Conservation (phyloP, 1,140 invertebrate species). For the Lerema accius region DNA sequence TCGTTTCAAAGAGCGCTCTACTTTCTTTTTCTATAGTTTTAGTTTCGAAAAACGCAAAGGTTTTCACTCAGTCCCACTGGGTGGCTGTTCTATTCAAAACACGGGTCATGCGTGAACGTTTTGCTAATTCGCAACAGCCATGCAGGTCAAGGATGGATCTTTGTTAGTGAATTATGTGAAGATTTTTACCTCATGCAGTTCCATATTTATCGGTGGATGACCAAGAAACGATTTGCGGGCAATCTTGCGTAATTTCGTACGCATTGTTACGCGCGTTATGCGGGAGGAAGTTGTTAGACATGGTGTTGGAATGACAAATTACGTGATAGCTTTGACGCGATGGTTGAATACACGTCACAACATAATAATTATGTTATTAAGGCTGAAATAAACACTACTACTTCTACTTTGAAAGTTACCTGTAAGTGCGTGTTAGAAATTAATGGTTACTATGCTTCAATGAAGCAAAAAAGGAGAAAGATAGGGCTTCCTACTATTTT, state of each 20-base stretch:
- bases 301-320: slow-evolving; percentile 10
- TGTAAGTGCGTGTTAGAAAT: too few species aligned
- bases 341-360: background rate
- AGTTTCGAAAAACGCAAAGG: slow-evolving; percentile 39
- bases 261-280: slow-evolving; percentile 22
- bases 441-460: too few species aligned
- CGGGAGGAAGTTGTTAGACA: slow-evolving; percentile 25
- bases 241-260: slow-evolving; percentile 29
- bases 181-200: slow-evolving; percentile 26
- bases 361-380: too few species aligned
- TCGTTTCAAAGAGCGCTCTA: slow-evolving; percentile 40
- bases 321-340: background rate
- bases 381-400: too few species aligned
- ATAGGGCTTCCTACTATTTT: too few species aligned
- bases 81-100: slow-evolving; percentile 38
- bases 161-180: slow-evolving; percentile 36
- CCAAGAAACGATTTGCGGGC: slow-evolving; percentile 25
- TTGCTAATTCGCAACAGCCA: slow-evolving; percentile 43
- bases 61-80: slow-evolving; percentile 42
- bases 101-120: slow-evolving; percentile 44
- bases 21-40: slow-evolving; percentile 60
- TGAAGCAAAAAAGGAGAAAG: too few species aligned
- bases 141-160: slow-evolving; percentile 52
- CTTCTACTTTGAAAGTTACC: too few species aligned
- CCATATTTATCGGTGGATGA: slow-evolving; percentile 19